Evolutionary conservation across 2,113 vertebrate genomes (phyloP), one percentile per base, ranked within the genome.

Genomic region (Eurystomus gularis): DNA sequence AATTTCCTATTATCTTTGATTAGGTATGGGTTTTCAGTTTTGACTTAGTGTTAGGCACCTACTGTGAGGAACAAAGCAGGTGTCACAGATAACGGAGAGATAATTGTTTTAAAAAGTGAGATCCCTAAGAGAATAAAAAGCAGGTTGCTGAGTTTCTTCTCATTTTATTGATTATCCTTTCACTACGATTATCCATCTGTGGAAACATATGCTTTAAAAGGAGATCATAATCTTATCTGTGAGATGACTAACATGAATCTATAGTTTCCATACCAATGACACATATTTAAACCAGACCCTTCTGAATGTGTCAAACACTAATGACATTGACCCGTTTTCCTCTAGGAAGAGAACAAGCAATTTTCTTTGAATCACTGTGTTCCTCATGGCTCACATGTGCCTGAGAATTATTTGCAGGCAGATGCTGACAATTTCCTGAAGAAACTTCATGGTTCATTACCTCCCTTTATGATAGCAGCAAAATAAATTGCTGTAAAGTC

Each of bases 401-500:
- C 42, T 95, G 96, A 97, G 88, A 90, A 93, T 88, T 96, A 83
- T 87, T 95, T 93, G 93, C 88, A 92, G 95, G 87, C 94, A 94
- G 95, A 97, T 87, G 68, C 66, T 95, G 96, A 97, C 93, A 95
- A 93, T 96, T 96, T 97, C 97, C 95, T 86, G 72, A 96, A 97
- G 96, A 96, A 97, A 90, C 94, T 97, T 95, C 84, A 96, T 94
- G 97, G 97, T 95, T 97, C 96, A 97, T 97, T 97, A 97, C 66
- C 89, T 97, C 90, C 94, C 82, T 96, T 97, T 97, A 97, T 91
- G 90, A 93, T 65, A 96, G 88, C 82, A 95, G 93, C 91, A 90
- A 97, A 97, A 97, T 96, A 98, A 97, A 97, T 97, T 95, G 97
- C 96, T 95, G 83, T 96, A 88, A 97, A 90, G 77, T 97, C 94